A percentile compares a stretch with the other conserved stretches of the same genome.
Evolutionary conservation across 1,140 invertebrate genomes (phyloP).

Genomic region (Theocolax elegans): DNA sequence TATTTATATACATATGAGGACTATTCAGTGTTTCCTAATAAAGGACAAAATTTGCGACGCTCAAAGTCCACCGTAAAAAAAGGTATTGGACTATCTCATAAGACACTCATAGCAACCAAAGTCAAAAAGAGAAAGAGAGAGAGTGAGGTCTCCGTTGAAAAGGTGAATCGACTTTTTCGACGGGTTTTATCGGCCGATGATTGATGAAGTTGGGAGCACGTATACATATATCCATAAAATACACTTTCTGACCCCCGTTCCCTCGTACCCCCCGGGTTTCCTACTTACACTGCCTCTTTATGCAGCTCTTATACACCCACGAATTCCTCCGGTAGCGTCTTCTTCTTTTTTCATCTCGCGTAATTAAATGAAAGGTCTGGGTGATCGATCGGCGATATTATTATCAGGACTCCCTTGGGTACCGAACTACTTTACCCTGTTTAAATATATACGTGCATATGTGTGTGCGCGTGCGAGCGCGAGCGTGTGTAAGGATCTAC

Average conservation of each 20-base stretch:
- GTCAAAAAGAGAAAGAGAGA: neutral
- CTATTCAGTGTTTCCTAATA: too few relatives aligned
- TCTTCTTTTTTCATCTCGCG: constrained; percentile 2
- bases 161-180: constrained; percentile 35
- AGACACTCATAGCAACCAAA: constrained; percentile 18
- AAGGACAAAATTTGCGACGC: too few relatives aligned
- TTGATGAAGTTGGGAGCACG: constrained; percentile 36
- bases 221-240: too few relatives aligned
- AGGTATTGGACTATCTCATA: constrained; percentile 18
- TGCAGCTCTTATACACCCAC: neutral
- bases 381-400: constrained; percentile 29
- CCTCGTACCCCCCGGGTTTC: neutral
- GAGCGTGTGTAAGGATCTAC: too few relatives aligned
- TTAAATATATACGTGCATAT: too few relatives aligned
- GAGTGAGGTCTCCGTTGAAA: constrained; percentile 25
- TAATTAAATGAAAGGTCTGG: constrained; percentile 25
- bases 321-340: neutral
- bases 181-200: constrained; percentile 33
- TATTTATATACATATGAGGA: too few relatives aligned
- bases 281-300: too few relatives aligned
- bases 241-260: neutral
- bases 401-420: constrained; percentile 3
- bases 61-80: too few relatives aligned
- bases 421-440: too few relatives aligned
- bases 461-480: too few relatives aligned